Base-by-base conservation (phyloP, 2,797 vertebrate genomes). In the Discoglossus pictus region DNA sequence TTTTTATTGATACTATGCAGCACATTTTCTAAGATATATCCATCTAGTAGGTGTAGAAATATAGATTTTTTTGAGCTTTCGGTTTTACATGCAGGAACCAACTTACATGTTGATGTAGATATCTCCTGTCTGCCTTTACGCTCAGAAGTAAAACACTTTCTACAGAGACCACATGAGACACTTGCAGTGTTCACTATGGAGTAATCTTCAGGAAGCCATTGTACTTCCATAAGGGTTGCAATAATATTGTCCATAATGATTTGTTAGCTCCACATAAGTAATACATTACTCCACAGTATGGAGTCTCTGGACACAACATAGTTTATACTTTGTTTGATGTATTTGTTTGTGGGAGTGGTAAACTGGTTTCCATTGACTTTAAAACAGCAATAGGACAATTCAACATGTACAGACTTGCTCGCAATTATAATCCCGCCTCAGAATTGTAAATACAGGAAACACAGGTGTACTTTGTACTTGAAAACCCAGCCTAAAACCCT, bases 141-240 rank as follows among this genome's bases (percentile, higher is more conserved):
- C 24, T 62, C 40, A 8, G 38, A 25, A n/a, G 20, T 44, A 12
- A 62, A 55, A 6, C 50, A 34, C 25, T 25, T 47, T 47, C 40
- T 35, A 42, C 51, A 70, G 23, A 42, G 24, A 21, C 23, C 18
- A 21, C 44, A 47, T 13, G 43, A 47, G 6, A 35, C 27, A 21
- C 16, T 13, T 27, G 52, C 71, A 18, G 75, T 55, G 0, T 77
- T 79, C 63, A 74, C 71, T 17, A 74, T 68, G 24, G 75, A 83
- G 16, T 58, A 84, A 76, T 88, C 86, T 71, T 86, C 81, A 46
- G 76, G 69, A 34, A 73, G 72, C 86, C 87, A 88, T 52, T 68
- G 42, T 13, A 80, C 81, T 77, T 84, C 82, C 50, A 40, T 74
- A 46, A 84, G 76, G 1, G 77, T 74, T 56, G 87, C 51, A 65